phyloP scores from a whole-genome alignment of 1,140 invertebrate species.

The Notospermus geniculatus region DNA sequence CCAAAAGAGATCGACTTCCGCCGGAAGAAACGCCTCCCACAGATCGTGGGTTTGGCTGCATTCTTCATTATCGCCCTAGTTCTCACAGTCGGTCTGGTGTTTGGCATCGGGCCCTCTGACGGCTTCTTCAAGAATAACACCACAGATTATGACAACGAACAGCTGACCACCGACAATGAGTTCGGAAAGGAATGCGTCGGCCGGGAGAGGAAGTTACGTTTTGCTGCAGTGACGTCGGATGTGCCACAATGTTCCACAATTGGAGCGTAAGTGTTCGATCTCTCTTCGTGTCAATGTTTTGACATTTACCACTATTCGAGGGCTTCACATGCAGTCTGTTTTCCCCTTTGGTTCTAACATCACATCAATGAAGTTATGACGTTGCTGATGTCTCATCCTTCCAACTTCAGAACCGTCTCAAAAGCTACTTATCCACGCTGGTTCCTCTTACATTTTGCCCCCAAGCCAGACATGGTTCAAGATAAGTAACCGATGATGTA shows the following conservation, averaged over 20 bases:
- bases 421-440: too few species aligned
- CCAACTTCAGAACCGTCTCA: too few species aligned
- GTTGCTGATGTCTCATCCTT: too few species aligned
- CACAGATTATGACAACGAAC: constrained; percentile 4
- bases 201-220: constrained; percentile 1
- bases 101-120: constrained; percentile 6
- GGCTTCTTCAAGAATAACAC: background rate
- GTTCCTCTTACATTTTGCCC: too few species aligned
- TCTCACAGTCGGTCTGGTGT: background rate
- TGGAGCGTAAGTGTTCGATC: constrained; percentile 37
- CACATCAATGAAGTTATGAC: too few species aligned
- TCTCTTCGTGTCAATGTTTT: too few species aligned
- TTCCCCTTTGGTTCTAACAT: too few species aligned
- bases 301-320: too few species aligned
- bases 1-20: background rate
- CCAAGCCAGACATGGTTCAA: too few species aligned
- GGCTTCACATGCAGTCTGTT: too few species aligned
- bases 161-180: background rate
- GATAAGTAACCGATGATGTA: too few species aligned
- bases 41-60: background rate
- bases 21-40: background rate
- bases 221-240: constrained; percentile 33
- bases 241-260: constrained; percentile 29
- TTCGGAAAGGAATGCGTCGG: too few species aligned
- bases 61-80: constrained; percentile 2